A percentile compares a stretch with the other conserved stretches of the same genome.
Evolutionary conservation across 2,113 vertebrate species (phyloP).

Genomic region (Catharus bicknelli): DNA sequence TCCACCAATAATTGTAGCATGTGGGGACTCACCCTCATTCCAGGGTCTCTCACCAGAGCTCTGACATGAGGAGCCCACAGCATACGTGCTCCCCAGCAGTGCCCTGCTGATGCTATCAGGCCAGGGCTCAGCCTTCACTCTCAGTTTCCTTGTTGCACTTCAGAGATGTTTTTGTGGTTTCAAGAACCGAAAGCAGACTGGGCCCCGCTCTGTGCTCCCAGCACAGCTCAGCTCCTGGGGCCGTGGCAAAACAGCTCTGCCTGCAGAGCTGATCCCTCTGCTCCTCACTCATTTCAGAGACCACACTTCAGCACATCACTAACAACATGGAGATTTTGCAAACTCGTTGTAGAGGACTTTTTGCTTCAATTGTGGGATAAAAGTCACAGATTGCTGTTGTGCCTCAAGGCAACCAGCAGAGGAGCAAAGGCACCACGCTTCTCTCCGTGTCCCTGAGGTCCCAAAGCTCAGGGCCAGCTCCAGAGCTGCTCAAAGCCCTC

Average conservation of each 20-base stretch:
- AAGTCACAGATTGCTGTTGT: background rate
- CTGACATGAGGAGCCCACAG: background rate
- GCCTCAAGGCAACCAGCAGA: background rate
- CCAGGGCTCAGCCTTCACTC: background rate
- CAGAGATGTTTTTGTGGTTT: constrained; percentile 53
- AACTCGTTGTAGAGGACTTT: background rate
- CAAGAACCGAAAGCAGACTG: constrained; percentile 9
- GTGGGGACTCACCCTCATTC: background rate
- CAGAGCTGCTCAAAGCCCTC: background rate
- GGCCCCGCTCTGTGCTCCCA: background rate
- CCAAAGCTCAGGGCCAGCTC: background rate
- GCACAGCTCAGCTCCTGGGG: background rate
- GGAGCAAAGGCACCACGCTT: accelerated
- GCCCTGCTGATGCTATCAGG: background rate
- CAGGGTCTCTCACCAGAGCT: background rate
- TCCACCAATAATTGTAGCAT: accelerated
- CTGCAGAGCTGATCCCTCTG: background rate
- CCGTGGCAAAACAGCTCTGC: background rate
- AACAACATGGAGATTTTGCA: accelerated
- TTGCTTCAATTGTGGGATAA: too few species aligned
- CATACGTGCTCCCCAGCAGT: background rate
- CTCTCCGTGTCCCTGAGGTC: accelerated
- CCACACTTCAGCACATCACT: background rate
- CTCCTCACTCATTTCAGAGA: background rate
- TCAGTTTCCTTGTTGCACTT: constrained; percentile 26